Percentiles rank a stretch among this genome's conserved stretches.
Conservation (phyloP, 2,888 invertebrate genomes). For the Thumatha senex region DNA sequence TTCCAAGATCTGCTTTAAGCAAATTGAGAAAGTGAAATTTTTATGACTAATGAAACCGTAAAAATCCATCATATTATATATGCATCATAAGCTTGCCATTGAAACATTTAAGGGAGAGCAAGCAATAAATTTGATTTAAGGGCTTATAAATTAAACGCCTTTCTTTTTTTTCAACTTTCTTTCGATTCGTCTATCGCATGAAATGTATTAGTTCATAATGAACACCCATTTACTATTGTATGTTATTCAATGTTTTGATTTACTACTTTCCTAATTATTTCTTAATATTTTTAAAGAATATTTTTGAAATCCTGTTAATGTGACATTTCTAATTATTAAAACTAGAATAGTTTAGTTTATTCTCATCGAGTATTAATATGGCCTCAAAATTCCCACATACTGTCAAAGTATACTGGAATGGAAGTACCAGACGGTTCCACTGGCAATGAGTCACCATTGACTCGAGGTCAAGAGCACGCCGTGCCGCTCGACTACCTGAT, state of each 20-base stretch:
- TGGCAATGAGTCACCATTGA: conserved; percentile 62
- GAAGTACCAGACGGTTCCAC: conserved; percentile 36
- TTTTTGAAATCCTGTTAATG: neutral
- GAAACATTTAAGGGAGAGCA: conserved; percentile 52
- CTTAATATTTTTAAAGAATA: neutral
- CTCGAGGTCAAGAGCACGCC: conserved; percentile 77
- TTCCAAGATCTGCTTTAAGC: conserved; percentile 3
- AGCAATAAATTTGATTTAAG: conserved; percentile 67
- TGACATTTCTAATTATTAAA: neutral
- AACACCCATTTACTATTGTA: conserved; percentile 40
- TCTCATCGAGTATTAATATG: conserved; percentile 1
- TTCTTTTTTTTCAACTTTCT: conserved; percentile 63
- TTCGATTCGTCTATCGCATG: conserved; percentile 51
- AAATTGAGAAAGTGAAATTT: conserved; percentile 58
- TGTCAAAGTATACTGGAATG: conserved; percentile 36
- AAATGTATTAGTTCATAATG: conserved; percentile 47
- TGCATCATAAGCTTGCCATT: conserved; percentile 37
- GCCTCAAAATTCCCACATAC: conserved; percentile 36
- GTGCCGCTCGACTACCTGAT: conserved; percentile 63
- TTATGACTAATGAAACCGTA: conserved; percentile 48
- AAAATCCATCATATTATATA: conserved; percentile 48
- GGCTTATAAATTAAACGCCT: conserved; percentile 65
- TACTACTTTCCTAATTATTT: neutral
- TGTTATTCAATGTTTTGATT: neutral
- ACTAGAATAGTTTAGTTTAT: neutral